Base-by-base conservation (phyloP, 1,140 invertebrate genomes). In the Drosophila repleta region DNA sequence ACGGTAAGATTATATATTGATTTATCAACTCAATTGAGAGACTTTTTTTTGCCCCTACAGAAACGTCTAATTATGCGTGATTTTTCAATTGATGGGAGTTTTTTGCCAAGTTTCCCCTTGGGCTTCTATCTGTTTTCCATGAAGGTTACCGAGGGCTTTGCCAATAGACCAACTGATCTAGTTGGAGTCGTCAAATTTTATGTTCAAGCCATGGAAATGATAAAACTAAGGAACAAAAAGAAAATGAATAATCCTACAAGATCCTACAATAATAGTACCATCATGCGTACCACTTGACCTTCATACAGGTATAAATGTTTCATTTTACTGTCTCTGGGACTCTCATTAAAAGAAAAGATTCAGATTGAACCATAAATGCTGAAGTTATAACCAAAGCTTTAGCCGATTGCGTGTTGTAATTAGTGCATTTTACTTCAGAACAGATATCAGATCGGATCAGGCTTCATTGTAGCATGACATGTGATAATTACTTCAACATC, bases 91-190 rank as follows among this genome's bases (percentile, higher is more conserved):
- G 45, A 71, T 45, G 60, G 49, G 15, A 18, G 35, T 0, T 2
- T 45, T 21, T 0, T 66, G 4, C 77, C 77, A 1, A 52, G 24
- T 18, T 35, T 43, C 0, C 77, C 77, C 1, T 35, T 79, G 1
- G 76, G 65, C 0, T 10, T 66, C 1, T 79, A 79, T 17, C 53
- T 71, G 45, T 0, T 63, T 0, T 53, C 39, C 3, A 18, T 75
- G 0, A 45, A 43, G 1, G 6, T 79, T 15, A 39, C 63, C 17
- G 53, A 79, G n/a, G 41, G 55, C 7, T 65, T 26, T n/a, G 1
- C 2, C 0, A 13, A 10, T 0, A 21, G 20, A 4, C 17, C 29
- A 4, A 39, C 4, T 3, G 72, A 65, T 1, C 21, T 26, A 10
- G 56, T 15, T 0, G 77, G 77, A 1, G 10, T 13, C 5, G 8